phyloP scores from a whole-genome alignment of 2,797 vertebrate species.

The Hoplostethus mediterraneus region DNA sequence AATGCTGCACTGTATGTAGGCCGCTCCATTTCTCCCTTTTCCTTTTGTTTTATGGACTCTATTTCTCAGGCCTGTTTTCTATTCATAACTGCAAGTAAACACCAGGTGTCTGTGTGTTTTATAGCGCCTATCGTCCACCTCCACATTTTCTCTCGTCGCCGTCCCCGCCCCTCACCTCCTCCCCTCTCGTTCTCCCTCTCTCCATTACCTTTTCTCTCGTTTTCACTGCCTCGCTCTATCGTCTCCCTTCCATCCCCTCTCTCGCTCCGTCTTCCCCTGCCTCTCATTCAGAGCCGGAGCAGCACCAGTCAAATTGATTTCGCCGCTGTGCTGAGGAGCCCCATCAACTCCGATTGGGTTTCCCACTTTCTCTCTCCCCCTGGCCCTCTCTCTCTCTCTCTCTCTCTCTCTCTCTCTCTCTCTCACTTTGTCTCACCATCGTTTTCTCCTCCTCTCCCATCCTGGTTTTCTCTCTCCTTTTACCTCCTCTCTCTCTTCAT shows the following conservation, averaged over 20 bases:
- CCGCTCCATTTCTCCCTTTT: neutral
- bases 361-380: conserved; percentile 71
- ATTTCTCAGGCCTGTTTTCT: conserved; percentile 28
- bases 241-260: conserved; percentile 58
- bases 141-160: conserved; percentile 27
- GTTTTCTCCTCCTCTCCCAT: conserved; percentile 22
- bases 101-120: conserved; percentile 11
- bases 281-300: conserved; percentile 73
- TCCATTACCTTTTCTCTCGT: conserved; percentile 39
- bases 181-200: conserved; percentile 28
- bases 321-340: conserved; percentile 77
- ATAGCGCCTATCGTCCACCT: conserved; percentile 29
- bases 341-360: conserved; percentile 80
- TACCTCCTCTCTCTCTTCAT: conserved; percentile 24
- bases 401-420: conserved; percentile 43
- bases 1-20: neutral
- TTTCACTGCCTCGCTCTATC: conserved; percentile 48
- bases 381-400: conserved; percentile 51
- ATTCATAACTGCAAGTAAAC: conserved; percentile 44
- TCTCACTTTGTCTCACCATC: conserved; percentile 36
- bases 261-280: conserved; percentile 65
- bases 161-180: conserved; percentile 45
- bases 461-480: neutral
- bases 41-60: conserved; percentile 30
- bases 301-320: conserved; percentile 82